Evolutionary conservation across 1,140 invertebrate species (phyloP).

Genomic region (Gonatopus flavifemur): DNA sequence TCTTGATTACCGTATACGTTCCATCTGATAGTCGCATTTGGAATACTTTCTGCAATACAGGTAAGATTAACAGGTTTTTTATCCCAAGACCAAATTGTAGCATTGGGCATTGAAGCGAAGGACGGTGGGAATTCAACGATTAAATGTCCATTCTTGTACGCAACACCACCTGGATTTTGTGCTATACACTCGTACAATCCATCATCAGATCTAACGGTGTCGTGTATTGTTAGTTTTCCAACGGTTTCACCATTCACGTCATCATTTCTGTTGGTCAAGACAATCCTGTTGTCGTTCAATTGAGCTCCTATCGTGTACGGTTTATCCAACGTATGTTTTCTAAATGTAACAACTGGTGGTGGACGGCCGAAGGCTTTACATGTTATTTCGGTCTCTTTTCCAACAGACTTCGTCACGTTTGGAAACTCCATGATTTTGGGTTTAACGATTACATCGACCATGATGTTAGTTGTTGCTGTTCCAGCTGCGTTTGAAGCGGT

Average conservation of each 20-base stretch:
- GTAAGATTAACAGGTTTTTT: slow-evolving; percentile 78
- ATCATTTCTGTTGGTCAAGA: slow-evolving; percentile 60
- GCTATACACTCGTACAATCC: slow-evolving; percentile 88
- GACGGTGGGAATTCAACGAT: slow-evolving; percentile 81
- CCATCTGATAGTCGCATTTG: slow-evolving; percentile 91
- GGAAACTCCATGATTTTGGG: slow-evolving; percentile 77
- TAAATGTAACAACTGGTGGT: slow-evolving; percentile 74
- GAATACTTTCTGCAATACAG: slow-evolving; percentile 86
- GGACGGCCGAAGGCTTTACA: slow-evolving; percentile 80
- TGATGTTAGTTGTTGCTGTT: slow-evolving; percentile 63
- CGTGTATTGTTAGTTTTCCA: slow-evolving; percentile 64
- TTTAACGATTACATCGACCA: slow-evolving; percentile 71
- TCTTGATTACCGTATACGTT: slow-evolving; percentile 58
- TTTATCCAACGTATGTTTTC: slow-evolving; percentile 62
- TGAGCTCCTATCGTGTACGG: slow-evolving; percentile 66
- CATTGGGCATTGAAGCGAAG: slow-evolving; percentile 73
- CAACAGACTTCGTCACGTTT: slow-evolving; percentile 71
- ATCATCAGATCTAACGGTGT: slow-evolving; percentile 68
- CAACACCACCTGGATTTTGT: slow-evolving; percentile 73
- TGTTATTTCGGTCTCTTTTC: slow-evolving; percentile 65
- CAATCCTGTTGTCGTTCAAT: slow-evolving; percentile 64
- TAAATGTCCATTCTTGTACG: slow-evolving; percentile 77
- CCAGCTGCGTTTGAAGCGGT: slow-evolving; percentile 81
- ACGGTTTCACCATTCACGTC: slow-evolving; percentile 64
- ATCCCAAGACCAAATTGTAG: slow-evolving; percentile 79